These are phyloP conservation scores for Polia nebulosa DNA, from an alignment of 2,888 invertebrate genomes.

Conservation along the genomic window DNA sequence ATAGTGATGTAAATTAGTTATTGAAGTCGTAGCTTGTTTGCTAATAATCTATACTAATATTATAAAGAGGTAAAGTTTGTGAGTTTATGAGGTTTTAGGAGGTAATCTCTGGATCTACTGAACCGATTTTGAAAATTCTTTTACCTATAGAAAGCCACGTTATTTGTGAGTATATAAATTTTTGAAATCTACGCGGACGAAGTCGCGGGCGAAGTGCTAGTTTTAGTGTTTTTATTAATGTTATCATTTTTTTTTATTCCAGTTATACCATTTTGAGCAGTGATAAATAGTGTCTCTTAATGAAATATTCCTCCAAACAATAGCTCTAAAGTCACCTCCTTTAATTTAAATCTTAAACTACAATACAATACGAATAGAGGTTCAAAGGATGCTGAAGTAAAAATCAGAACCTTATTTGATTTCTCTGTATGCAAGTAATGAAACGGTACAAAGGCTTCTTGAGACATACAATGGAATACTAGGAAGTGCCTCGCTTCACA, in stretches of 20 bases:
- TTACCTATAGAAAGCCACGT: too few relatives aligned
- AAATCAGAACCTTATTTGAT: slow-evolving; percentile 12
- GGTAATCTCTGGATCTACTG: too few relatives aligned
- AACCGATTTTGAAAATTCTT: too few relatives aligned
- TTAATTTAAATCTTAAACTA: slow-evolving; percentile 21
- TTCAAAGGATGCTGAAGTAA: slow-evolving; percentile 23
- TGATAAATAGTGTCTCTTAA: slow-evolving; percentile 18
- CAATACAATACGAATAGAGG: not conserved
- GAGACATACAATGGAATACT: slow-evolving; percentile 3
- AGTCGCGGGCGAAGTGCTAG: too few relatives aligned
- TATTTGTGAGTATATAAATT: too few relatives aligned
- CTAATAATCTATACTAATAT: too few relatives aligned
- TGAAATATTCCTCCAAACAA: slow-evolving; percentile 30
- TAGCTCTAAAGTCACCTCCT: not conserved
- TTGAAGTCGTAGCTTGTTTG: too few relatives aligned
- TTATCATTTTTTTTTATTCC: not conserved
- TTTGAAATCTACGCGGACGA: too few relatives aligned
- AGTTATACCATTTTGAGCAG: not conserved
- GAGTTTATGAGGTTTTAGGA: too few relatives aligned
- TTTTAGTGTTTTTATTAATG: not conserved
- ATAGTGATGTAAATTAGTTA: slow-evolving; percentile 2
- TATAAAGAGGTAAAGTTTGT: too few relatives aligned
- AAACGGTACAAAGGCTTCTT: not conserved
- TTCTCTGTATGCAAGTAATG: slow-evolving; percentile 7
- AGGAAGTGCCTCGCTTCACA: slow-evolving; percentile 2